Evolutionary conservation across 2,888 invertebrate genomes (phyloP).

Genomic region (Masnerella sp.): DNA sequence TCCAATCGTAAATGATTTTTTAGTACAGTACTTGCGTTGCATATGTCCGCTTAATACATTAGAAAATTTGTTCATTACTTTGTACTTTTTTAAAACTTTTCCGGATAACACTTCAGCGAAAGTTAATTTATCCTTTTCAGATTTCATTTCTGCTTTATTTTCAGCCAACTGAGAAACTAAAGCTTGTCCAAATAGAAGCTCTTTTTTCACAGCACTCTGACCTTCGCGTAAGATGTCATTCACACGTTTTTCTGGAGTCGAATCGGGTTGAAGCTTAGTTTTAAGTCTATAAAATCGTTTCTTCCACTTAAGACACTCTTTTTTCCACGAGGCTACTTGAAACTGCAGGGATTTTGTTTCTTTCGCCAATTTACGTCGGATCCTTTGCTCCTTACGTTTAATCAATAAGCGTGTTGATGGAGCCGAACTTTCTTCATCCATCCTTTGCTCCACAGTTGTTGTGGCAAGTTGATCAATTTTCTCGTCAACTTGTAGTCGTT

Average conservation of each 20-base stretch:
- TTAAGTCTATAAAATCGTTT: slow-evolving; percentile 25
- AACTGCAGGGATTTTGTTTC: slow-evolving; percentile 4
- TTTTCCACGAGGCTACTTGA: slow-evolving; percentile 6
- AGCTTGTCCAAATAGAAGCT: slow-evolving; percentile 31
- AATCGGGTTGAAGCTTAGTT: background rate
- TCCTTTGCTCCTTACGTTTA: slow-evolving; percentile 24
- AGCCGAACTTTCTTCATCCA: too few species aligned
- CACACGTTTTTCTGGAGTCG: slow-evolving; percentile 12
- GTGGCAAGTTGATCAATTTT: too few species aligned
- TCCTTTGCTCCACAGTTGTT: too few species aligned
- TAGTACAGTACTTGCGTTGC: slow-evolving; percentile 17
- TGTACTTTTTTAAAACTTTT: slow-evolving; percentile 21
- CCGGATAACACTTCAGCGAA: slow-evolving; percentile 33
- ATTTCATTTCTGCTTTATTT: slow-evolving; percentile 24
- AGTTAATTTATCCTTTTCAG: slow-evolving; percentile 27
- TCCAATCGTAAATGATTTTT: background rate
- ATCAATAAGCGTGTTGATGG: background rate
- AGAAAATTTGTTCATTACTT: slow-evolving; percentile 18
- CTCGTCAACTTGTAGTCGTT: too few species aligned
- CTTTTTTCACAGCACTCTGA: slow-evolving; percentile 16
- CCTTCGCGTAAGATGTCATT: slow-evolving; percentile 27
- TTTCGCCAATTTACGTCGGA: slow-evolving; percentile 5
- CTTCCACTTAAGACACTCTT: slow-evolving; percentile 20
- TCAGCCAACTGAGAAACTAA: slow-evolving; percentile 23
- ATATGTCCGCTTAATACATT: slow-evolving; percentile 8